phyloP scores from a whole-genome alignment of 2,888 invertebrate genomes.

The Tribolium freemani region DNA sequence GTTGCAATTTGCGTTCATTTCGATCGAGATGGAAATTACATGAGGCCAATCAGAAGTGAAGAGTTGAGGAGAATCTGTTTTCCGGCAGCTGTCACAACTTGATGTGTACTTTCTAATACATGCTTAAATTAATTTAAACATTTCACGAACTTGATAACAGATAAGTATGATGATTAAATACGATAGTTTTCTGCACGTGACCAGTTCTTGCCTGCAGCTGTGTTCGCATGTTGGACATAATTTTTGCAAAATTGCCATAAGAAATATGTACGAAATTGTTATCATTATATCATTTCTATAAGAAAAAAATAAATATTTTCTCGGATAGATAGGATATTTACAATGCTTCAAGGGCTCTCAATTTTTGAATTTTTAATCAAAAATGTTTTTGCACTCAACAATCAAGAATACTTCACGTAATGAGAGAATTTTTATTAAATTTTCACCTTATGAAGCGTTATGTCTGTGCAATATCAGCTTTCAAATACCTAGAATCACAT shows the following conservation, averaged over 20 bases:
- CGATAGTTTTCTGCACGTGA: not conserved
- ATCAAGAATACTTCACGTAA: not conserved
- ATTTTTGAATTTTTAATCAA: no score
- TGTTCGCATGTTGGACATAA: not conserved
- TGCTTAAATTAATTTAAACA: not conserved
- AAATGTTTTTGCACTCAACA: no score
- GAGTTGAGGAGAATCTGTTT: slow-evolving; percentile 6
- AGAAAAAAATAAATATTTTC: no score
- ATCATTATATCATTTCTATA: no score
- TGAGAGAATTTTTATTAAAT: not conserved
- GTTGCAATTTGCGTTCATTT: slow-evolving; percentile 9
- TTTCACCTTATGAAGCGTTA: not conserved
- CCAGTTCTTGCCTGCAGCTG: not conserved
- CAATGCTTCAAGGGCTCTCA: no score
- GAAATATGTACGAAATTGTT: no score
- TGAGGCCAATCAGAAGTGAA: not conserved
- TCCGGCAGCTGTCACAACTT: not conserved
- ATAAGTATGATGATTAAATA: not conserved
- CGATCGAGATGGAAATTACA: slow-evolving; percentile 10
- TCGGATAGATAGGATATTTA: no score
- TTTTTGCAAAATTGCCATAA: not conserved
- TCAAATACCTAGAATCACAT: not conserved
- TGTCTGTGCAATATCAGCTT: no score
- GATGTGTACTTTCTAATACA: not conserved
- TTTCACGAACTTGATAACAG: not conserved